Conservation (phyloP, 2,797 vertebrate species). For the Xyrichtys novacula region DNA sequence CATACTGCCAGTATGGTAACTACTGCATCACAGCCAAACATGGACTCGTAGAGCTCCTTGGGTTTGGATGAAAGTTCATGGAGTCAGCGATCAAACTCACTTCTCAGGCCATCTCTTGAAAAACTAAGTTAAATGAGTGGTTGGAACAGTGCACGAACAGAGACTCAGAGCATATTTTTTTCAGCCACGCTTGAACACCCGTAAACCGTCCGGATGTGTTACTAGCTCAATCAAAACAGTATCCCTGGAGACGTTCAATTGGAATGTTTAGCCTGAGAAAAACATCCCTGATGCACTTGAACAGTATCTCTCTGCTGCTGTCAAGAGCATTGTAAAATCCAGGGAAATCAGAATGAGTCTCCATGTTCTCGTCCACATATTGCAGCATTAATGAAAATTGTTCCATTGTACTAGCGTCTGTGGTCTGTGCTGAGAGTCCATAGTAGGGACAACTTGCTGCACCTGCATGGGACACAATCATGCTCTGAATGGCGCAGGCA, state of each 20-base stretch:
- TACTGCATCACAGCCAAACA: not conserved
- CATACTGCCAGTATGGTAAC: not conserved
- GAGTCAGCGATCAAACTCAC: not conserved
- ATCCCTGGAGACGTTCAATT: not conserved
- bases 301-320: not conserved
- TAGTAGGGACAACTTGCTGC: not conserved
- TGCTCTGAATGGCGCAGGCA: not conserved
- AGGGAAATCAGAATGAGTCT: slow-evolving; percentile 1
- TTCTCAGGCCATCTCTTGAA: not conserved
- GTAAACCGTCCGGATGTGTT: not conserved
- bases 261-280: not conserved
- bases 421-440: not conserved
- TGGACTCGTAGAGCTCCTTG: not conserved
- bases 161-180: not conserved
- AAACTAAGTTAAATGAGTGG: not conserved
- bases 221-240: not conserved
- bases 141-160: not conserved
- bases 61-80: not conserved
- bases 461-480: not conserved
- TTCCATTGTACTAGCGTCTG: not conserved
- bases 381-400: not conserved
- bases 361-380: not conserved
- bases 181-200: not conserved
- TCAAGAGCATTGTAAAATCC: slow-evolving; percentile 1
- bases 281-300: not conserved